Percentiles rank a stretch among this genome's conserved stretches.
Evolutionary conservation across 2,113 vertebrate species (phyloP).

Genomic region (Barnardius zonarius): DNA sequence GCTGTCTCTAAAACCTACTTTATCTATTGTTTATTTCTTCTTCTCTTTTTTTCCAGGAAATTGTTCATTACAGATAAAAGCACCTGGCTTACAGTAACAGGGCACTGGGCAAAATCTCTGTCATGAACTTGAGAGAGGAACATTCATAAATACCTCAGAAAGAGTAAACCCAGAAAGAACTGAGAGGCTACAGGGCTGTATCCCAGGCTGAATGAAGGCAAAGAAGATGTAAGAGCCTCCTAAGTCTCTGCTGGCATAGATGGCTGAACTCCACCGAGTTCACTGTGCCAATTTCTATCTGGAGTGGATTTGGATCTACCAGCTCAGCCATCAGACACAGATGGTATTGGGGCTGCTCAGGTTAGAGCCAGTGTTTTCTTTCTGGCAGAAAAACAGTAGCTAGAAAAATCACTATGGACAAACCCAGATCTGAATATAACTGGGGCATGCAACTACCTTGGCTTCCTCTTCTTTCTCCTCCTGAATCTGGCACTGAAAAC

Average conservation of each 20-base stretch:
- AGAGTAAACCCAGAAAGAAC: constrained; percentile 49
- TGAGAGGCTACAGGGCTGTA: background rate
- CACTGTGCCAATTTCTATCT: background rate
- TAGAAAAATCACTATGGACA: background rate
- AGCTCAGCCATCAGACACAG: background rate
- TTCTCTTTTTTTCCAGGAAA: constrained; percentile 73
- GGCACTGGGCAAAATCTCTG: constrained; percentile 56
- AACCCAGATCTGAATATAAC: background rate
- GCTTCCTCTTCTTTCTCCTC: background rate
- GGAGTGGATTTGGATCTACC: background rate
- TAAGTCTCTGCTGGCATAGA: background rate
- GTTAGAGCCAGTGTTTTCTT: background rate
- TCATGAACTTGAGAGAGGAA: constrained; percentile 20
- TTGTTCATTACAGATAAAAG: constrained; percentile 74
- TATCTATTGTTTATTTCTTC: constrained; percentile 68
- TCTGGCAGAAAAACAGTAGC: background rate
- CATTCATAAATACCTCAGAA: constrained; percentile 57
- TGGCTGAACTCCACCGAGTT: background rate
- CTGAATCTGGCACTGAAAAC: background rate
- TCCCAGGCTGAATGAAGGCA: background rate
- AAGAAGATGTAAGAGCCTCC: background rate
- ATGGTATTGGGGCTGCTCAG: background rate
- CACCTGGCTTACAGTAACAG: constrained; percentile 77
- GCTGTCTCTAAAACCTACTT: constrained; percentile 53
- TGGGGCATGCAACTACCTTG: background rate